Evolutionary conservation across 2,797 vertebrate species (phyloP).

Genomic region (Lycodopsis pacificus): DNA sequence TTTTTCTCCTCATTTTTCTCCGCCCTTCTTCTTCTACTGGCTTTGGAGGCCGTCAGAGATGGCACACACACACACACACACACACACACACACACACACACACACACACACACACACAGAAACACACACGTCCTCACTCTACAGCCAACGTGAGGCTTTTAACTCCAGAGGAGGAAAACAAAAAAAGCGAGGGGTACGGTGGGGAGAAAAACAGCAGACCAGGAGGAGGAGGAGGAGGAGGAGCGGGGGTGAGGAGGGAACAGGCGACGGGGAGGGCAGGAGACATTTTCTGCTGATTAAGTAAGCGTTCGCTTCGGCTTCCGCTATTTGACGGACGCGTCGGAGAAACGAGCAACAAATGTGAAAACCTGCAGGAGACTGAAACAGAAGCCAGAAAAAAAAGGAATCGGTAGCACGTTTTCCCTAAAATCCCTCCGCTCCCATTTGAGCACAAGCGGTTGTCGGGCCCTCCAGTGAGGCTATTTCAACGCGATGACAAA

Average conservation of each 20-base stretch:
- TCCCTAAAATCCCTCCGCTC: conserved; percentile 15
- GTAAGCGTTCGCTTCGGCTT: conserved; percentile 69
- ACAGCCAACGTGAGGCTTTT: conserved; percentile 57
- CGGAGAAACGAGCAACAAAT: conserved; percentile 50
- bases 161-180: conserved; percentile 27
- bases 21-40: conserved; percentile 16
- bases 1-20: background rate
- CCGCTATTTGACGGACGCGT: conserved; percentile 69
- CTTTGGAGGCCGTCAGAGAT: conserved; percentile 53
- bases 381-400: conserved; percentile 43
- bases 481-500: conserved; percentile 53
- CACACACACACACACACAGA: conserved; percentile 22
- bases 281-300: conserved; percentile 80
- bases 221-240: background rate
- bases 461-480: conserved; percentile 28
- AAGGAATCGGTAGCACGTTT: conserved; percentile 47
- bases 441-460: conserved; percentile 19
- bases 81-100: background rate
- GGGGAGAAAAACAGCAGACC: background rate
- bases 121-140: conserved; percentile 26
- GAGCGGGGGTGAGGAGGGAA: background rate
- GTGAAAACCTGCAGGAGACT: conserved; percentile 2
- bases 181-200: background rate
- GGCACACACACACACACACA: conserved; percentile 25
- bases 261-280: conserved; percentile 8